Conservation (phyloP, 2,113 vertebrate genomes). For the Peucedramus taeniatus region DNA sequence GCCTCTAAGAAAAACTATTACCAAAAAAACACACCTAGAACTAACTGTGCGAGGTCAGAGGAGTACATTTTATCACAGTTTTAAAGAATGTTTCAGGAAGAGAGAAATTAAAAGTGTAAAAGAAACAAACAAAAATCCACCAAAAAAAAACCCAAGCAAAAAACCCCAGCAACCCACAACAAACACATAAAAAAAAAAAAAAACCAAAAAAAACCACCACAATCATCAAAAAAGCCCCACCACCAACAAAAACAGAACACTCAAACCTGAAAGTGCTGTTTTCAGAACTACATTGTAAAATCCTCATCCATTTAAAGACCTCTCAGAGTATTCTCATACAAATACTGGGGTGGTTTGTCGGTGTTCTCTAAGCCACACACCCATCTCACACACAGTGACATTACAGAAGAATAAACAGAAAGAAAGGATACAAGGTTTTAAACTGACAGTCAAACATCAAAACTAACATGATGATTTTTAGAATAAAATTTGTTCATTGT, state of each 20-base stretch:
- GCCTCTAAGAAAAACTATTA: not conserved
- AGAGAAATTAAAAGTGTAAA: not conserved
- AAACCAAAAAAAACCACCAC: rapidly evolving
- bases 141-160: not conserved
- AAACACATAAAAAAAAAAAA: not conserved
- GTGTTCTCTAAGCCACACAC: not conserved
- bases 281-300: not conserved
- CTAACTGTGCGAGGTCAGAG: not conserved
- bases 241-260: not conserved
- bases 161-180: not conserved
- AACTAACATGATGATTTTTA: not conserved
- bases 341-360: not conserved
- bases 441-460: not conserved
- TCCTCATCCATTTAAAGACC: not conserved
- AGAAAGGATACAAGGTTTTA: not conserved
- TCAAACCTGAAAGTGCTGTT: not conserved
- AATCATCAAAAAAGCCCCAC: not conserved
- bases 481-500: not conserved
- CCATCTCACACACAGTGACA: not conserved
- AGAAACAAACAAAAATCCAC: not conserved
- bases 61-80: not conserved
- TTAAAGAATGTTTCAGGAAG: not conserved
- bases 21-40: not conserved
- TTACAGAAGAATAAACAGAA: not conserved
- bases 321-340: not conserved